A percentile compares a stretch with the other conserved stretches of the same genome.
phyloP scores from a whole-genome alignment of 2,888 invertebrate genomes.

The Caenorhabditis macrosperma region DNA sequence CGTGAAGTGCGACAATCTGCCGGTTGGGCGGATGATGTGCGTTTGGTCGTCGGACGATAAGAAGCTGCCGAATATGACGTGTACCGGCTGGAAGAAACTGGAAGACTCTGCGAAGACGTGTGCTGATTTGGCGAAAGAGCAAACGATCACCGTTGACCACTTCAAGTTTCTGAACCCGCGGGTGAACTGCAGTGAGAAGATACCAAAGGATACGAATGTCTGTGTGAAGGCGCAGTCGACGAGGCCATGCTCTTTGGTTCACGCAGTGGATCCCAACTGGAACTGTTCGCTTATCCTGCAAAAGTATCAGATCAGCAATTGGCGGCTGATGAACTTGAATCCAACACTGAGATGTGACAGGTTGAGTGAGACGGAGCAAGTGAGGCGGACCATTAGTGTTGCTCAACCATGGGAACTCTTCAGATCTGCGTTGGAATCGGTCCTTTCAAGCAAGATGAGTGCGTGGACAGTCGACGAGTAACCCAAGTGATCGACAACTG shows the following conservation, averaged over 20 bases:
- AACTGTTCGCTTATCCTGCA: slow-evolving; percentile 11
- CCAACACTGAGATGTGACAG: slow-evolving; percentile 37
- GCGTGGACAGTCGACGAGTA: slow-evolving; percentile 7
- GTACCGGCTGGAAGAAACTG: slow-evolving; percentile 11
- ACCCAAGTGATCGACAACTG: slow-evolving; percentile 29
- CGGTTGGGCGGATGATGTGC: slow-evolving; percentile 21
- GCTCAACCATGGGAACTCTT: no score
- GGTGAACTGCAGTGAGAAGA: slow-evolving; percentile 1
- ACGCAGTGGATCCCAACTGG: background rate
- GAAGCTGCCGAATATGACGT: slow-evolving; percentile 24
- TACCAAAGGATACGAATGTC: background rate
- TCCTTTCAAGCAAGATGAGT: slow-evolving; percentile 5
- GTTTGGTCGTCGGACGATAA: slow-evolving; percentile 32
- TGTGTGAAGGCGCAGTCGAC: slow-evolving; percentile 15
- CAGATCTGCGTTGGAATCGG: slow-evolving; percentile 34
- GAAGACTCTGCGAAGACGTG: background rate
- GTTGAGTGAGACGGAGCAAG: slow-evolving; percentile 21
- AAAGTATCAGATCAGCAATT: slow-evolving; percentile 14
- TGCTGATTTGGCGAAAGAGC: background rate
- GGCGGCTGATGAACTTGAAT: slow-evolving; percentile 28
- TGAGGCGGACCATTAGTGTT: no score
- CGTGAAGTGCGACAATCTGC: slow-evolving; percentile 37
- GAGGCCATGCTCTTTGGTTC: background rate
- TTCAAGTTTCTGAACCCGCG: slow-evolving; percentile 38
- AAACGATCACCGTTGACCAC: slow-evolving; percentile 8